Conservation (phyloP, 1,140 invertebrate species). For the Teleopsis dalmanni region DNA sequence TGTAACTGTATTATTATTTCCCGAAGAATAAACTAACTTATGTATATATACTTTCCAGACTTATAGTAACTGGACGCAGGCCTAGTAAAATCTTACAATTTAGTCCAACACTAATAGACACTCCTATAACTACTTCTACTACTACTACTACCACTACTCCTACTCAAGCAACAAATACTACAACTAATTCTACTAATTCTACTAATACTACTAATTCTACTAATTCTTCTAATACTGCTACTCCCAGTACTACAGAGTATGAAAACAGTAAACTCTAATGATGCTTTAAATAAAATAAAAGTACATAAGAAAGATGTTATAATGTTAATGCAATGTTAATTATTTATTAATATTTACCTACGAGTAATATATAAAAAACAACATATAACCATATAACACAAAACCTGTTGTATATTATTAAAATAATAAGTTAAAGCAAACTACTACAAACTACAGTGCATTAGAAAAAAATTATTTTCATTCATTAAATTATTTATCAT, state of each 20-base stretch:
- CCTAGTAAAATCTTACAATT: constrained; percentile 41
- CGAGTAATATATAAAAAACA: too few species aligned
- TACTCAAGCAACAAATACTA: neutral
- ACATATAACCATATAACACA: too few species aligned
- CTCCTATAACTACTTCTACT: neutral
- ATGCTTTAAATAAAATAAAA: too few species aligned
- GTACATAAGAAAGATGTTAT: too few species aligned
- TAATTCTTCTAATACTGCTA: constrained; percentile 1
- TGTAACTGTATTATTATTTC: neutral
- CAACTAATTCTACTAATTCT: constrained; percentile 1
- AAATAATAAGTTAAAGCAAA: too few species aligned
- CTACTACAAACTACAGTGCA: too few species aligned
- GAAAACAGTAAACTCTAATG: constrained; percentile 4
- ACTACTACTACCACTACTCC: constrained; percentile 3
- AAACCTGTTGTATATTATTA: too few species aligned
- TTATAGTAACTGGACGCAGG: constrained; percentile 39
- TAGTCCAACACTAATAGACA: constrained; percentile 23
- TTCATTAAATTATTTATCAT: too few species aligned
- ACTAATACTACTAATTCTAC: constrained; percentile 14
- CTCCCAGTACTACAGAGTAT: constrained; percentile 1
- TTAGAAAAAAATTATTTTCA: too few species aligned
- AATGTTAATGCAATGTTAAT: neutral
- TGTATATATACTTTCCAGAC: constrained; percentile 25
- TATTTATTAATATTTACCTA: too few species aligned
- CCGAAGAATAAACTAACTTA: too few species aligned